Conservation (phyloP, 2,888 invertebrate species). For the Antheraea assamensis region DNA sequence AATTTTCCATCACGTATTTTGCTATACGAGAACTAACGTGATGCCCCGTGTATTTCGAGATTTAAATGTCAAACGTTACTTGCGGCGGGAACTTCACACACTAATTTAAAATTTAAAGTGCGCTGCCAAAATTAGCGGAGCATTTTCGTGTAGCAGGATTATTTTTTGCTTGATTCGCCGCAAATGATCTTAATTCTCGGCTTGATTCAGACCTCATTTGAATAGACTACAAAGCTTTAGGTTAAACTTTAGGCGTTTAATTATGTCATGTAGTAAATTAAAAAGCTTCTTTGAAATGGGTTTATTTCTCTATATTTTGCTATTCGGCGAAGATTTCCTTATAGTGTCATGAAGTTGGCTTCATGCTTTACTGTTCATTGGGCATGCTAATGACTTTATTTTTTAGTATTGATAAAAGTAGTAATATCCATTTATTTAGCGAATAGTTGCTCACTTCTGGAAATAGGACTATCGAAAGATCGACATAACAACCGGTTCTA, state of each 20-base stretch:
- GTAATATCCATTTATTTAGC: background rate
- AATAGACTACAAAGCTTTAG: slow-evolving; percentile 22
- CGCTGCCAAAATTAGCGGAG: background rate
- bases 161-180: slow-evolving; percentile 17
- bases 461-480: too few species aligned
- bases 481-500: too few species aligned
- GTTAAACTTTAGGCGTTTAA: slow-evolving; percentile 10
- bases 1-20: background rate
- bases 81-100: background rate
- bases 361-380: background rate
- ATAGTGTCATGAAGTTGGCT: background rate
- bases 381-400: background rate
- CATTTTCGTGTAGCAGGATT: slow-evolving; percentile 7
- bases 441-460: too few species aligned
- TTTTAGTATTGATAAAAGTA: background rate
- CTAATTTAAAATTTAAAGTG: background rate
- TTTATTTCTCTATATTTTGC: background rate
- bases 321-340: background rate
- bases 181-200: slow-evolving; percentile 20
- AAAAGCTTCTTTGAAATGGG: slow-evolving; percentile 12
- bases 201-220: slow-evolving; percentile 21
- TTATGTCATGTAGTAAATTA: slow-evolving; percentile 6
- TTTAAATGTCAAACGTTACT: background rate
- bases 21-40: background rate
- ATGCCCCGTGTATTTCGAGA: background rate